These are phyloP conservation scores for Mythimna pallens DNA, from an alignment of 2,888 invertebrate species.

Conservation along the genomic window DNA sequence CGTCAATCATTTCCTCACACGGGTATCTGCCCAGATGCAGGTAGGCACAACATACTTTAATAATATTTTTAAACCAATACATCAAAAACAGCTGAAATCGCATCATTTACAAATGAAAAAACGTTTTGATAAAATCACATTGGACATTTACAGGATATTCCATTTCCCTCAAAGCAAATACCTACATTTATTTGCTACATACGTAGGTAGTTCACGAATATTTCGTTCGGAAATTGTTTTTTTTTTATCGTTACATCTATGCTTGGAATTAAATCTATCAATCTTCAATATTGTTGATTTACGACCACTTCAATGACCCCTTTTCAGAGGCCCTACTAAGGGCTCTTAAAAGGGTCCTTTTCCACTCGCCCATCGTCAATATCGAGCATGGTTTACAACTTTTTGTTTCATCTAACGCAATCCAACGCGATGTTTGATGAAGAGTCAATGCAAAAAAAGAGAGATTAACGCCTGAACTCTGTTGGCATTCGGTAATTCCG, in stretches of 20 bases:
- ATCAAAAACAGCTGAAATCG: conserved; percentile 33
- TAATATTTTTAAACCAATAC: conserved; percentile 15
- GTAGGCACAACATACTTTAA: neutral
- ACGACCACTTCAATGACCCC: neutral
- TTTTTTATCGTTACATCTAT: conserved; percentile 36
- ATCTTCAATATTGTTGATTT: conserved; percentile 14
- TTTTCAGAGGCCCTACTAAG: too few species aligned
- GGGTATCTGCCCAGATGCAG: neutral
- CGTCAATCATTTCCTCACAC: conserved; percentile 30
- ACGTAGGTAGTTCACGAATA: conserved; percentile 37
- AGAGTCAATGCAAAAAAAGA: too few species aligned
- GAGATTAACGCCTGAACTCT: too few species aligned
- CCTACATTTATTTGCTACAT: conserved; percentile 14
- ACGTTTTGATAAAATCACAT: conserved; percentile 38
- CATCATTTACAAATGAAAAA: conserved; percentile 30
- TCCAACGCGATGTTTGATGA: too few species aligned
- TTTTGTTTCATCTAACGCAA: too few species aligned
- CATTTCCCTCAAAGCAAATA: conserved; percentile 57
- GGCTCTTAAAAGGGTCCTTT: too few species aligned
- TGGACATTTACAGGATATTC: conserved; percentile 51
- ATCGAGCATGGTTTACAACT: too few species aligned
- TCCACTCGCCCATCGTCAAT: too few species aligned
- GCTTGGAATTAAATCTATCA: conserved; percentile 36
- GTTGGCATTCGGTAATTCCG: too few species aligned
- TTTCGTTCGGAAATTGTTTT: conserved; percentile 49